Conservation (phyloP, 2,888 invertebrate genomes). For the Troides helena region DNA sequence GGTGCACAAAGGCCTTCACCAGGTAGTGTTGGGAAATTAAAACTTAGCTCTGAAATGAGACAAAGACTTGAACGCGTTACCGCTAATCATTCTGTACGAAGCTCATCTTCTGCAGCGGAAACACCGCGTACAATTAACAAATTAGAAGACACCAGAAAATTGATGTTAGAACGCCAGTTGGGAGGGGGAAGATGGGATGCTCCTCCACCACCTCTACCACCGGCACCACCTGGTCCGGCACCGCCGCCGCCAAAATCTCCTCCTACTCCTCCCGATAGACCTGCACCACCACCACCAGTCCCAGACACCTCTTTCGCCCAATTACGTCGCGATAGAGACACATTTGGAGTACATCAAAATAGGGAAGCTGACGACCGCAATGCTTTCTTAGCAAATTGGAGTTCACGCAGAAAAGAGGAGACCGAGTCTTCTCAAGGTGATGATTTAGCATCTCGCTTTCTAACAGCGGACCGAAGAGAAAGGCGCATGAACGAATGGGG, state of each 20-base stretch:
- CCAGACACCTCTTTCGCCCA: slow-evolving; percentile 82
- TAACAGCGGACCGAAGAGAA: slow-evolving; percentile 66
- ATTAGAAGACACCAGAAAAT: slow-evolving; percentile 90
- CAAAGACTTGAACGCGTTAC: slow-evolving; percentile 93
- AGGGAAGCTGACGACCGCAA: slow-evolving; percentile 79
- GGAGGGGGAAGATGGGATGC: slow-evolving; percentile 84
- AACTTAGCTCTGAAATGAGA: slow-evolving; percentile 95
- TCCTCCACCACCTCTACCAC: slow-evolving; percentile 82
- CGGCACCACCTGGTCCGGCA: slow-evolving; percentile 81
- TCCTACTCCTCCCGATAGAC: slow-evolving; percentile 76
- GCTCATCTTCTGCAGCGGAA: slow-evolving; percentile 85
- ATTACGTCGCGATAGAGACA: slow-evolving; percentile 84
- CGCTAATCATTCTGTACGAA: slow-evolving; percentile 91
- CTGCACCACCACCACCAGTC: slow-evolving; percentile 77
- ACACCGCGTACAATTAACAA: slow-evolving; percentile 88
- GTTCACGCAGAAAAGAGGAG: slow-evolving; percentile 66
- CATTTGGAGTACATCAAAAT: slow-evolving; percentile 86
- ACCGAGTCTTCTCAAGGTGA: slow-evolving; percentile 61
- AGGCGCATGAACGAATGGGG: slow-evolving; percentile 66
- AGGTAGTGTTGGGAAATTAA: slow-evolving; percentile 93
- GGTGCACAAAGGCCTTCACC: slow-evolving; percentile 90
- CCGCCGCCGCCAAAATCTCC: slow-evolving; percentile 82
- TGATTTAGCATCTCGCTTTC: slow-evolving; percentile 67
- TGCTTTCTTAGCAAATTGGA: slow-evolving; percentile 75
- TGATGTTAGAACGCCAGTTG: slow-evolving; percentile 92